These are phyloP conservation scores for Heliangelus exortis DNA, from an alignment of 2,797 vertebrate species.

Conservation along the genomic window DNA sequence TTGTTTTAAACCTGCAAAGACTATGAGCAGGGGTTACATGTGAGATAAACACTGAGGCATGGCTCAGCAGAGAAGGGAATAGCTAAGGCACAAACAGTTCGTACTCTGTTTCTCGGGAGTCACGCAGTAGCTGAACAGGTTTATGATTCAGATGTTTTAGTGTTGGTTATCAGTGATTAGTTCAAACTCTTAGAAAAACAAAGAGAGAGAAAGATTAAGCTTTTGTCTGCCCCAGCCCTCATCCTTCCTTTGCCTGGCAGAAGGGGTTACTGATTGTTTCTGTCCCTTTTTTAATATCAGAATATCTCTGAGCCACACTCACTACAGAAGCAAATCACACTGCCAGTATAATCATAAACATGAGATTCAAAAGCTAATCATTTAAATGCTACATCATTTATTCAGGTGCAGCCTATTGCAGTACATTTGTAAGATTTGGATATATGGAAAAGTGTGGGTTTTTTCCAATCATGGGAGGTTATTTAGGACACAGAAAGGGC, in stretches of 20 bases:
- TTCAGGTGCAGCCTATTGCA: background rate
- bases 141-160: slow-evolving; percentile 48
- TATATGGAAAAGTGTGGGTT: accelerated
- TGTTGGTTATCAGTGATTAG: slow-evolving; percentile 42
- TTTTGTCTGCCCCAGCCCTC: slow-evolving; percentile 43
- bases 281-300: slow-evolving; percentile 45
- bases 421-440: background rate
- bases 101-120: background rate
- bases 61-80: background rate
- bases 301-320: background rate
- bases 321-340: background rate
- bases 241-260: slow-evolving; percentile 50
- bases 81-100: slow-evolving; percentile 1
- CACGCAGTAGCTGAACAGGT: slow-evolving; percentile 19
- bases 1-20: background rate
- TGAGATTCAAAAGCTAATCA: background rate
- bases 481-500: background rate
- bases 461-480: background rate
- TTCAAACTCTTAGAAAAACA: slow-evolving; percentile 45
- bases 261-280: slow-evolving; percentile 39
- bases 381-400: background rate
- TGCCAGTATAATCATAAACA: background rate
- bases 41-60: background rate
- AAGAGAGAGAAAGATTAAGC: slow-evolving; percentile 51
- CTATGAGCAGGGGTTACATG: background rate